A percentile compares a stretch with the other conserved stretches of the same genome.
phyloP scores from a whole-genome alignment of 2,797 vertebrate genomes.

The Miichthys miiuy region DNA sequence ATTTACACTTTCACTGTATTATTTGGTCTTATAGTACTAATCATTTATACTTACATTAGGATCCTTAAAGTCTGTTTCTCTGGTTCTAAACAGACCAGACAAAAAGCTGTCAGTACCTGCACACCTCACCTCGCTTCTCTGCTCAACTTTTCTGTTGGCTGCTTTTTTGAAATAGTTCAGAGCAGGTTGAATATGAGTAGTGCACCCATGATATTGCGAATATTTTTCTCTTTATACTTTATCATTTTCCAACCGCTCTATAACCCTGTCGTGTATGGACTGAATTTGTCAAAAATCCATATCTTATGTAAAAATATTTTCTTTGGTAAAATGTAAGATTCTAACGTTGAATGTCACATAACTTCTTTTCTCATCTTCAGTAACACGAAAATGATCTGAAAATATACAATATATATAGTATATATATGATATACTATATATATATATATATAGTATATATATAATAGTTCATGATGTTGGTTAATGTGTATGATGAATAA shows the following conservation, averaged over 20 bases:
- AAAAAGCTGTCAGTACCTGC: constrained; percentile 43
- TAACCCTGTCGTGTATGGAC: not conserved
- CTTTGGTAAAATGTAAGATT: not conserved
- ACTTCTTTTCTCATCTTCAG: not conserved
- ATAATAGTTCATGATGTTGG: too few relatives aligned
- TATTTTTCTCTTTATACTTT: not conserved
- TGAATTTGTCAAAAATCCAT: not conserved
- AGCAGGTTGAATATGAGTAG: constrained; percentile 17
- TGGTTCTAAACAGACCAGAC: constrained; percentile 34
- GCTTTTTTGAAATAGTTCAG: not conserved
- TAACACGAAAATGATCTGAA: not conserved
- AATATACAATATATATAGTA: too few relatives aligned
- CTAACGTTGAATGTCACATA: not conserved
- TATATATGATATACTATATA: too few relatives aligned
- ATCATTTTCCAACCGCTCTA: not conserved
- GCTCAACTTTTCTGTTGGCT: constrained; percentile 3
- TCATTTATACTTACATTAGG: constrained; percentile 42
- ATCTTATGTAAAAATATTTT: not conserved
- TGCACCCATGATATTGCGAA: not conserved
- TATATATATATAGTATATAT: too few relatives aligned
- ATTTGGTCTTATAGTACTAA: not conserved
- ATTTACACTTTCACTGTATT: not conserved
- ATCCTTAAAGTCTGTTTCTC: constrained; percentile 48
- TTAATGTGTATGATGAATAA: too few relatives aligned
- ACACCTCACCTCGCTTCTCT: constrained; percentile 33